Evolutionary conservation across 2,797 vertebrate species (phyloP).

Genomic region (Thunnus albacares): DNA sequence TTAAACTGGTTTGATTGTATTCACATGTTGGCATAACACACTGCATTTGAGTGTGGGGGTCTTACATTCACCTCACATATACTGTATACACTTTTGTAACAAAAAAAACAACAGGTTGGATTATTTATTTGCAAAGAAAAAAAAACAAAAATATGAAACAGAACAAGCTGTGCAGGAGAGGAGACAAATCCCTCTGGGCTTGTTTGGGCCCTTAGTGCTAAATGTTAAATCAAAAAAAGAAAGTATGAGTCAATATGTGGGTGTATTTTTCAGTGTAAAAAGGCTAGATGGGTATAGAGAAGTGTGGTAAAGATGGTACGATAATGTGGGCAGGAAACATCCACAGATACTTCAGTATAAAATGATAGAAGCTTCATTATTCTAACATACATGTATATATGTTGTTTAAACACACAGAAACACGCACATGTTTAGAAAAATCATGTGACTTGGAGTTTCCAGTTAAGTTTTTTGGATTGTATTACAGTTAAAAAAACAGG

Average conservation of each 20-base stretch:
- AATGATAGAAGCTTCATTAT: neutral
- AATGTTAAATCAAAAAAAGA: neutral
- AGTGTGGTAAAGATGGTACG: neutral
- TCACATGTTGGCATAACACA: conserved; percentile 13
- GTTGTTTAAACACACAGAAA: neutral
- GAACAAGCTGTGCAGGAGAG: neutral
- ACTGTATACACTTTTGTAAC: conserved; percentile 6
- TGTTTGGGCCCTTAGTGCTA: neutral
- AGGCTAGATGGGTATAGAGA: rapidly evolving
- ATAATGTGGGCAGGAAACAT: neutral
- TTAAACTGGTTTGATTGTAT: conserved; percentile 22
- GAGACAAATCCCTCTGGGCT: conserved; percentile 6
- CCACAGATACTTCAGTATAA: neutral
- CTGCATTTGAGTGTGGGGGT: conserved; percentile 41
- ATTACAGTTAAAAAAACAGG: neutral
- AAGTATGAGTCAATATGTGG: neutral
- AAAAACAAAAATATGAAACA: neutral
- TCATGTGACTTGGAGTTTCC: neutral
- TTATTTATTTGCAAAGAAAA: conserved; percentile 25
- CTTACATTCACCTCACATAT: rapidly evolving
- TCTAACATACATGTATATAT: neutral
- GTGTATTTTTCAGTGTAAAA: neutral
- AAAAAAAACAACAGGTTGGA: neutral
- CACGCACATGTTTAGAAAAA: neutral
- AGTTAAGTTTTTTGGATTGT: neutral